These are phyloP conservation scores for Archivesica marissinica DNA, from an alignment of 1,140 invertebrate genomes.

Conservation along the genomic window DNA sequence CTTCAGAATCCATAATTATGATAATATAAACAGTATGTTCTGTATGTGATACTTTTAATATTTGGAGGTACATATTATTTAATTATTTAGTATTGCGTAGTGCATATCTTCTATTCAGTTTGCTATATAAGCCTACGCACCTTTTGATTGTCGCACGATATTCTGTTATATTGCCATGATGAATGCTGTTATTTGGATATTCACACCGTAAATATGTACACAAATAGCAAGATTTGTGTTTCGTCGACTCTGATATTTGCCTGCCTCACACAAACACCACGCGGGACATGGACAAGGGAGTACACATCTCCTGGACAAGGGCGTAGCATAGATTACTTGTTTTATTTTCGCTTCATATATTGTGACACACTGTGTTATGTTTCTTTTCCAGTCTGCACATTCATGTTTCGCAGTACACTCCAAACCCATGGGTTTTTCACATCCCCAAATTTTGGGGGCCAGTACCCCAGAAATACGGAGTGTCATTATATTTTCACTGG, in stretches of 20 bases:
- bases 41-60: no score
- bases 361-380: constrained; percentile 51
- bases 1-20: no score
- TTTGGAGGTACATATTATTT: no score
- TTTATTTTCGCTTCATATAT: constrained; percentile 13
- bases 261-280: background rate
- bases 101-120: no score
- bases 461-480: constrained; percentile 95
- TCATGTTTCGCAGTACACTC: constrained; percentile 88
- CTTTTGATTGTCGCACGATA: no score
- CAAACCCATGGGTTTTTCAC: constrained; percentile 92
- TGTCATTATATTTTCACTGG: constrained; percentile 98
- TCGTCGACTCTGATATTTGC: background rate
- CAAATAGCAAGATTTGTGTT: no score
- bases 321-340: background rate
- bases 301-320: constrained; percentile 13
- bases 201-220: no score
- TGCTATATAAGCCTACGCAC: no score
- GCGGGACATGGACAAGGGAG: constrained; percentile 8
- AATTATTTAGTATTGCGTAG: no score
- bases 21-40: no score
- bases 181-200: background rate
- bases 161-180: constrained; percentile 1
- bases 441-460: constrained; percentile 96
- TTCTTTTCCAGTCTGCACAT: constrained; percentile 84